Percentiles rank a stretch among this genome's conserved stretches.
These are phyloP conservation scores for Sorex fumeus DNA, from an alignment of 2,113 vertebrate species.

Conservation along the genomic window DNA sequence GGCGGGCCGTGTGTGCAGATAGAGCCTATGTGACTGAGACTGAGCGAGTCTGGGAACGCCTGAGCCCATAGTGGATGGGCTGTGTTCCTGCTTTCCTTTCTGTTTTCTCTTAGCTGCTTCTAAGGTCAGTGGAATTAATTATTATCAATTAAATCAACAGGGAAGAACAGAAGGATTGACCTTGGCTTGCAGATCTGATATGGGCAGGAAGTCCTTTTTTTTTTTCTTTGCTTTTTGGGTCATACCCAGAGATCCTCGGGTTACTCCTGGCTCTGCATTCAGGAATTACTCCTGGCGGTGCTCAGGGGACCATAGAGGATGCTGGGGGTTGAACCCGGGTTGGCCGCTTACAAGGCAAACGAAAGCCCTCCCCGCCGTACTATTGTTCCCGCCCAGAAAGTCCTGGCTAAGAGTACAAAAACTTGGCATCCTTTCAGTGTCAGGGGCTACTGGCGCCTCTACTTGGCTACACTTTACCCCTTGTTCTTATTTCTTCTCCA, in stretches of 20 bases:
- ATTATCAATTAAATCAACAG: background rate
- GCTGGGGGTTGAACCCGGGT: no score
- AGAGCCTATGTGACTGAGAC: background rate
- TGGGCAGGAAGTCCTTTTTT: background rate
- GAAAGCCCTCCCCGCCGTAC: no score
- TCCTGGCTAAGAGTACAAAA: no score
- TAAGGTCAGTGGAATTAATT: background rate
- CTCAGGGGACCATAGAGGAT: no score
- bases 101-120: constrained; percentile 38
- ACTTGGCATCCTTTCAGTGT: background rate
- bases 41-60: background rate
- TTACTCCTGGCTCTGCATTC: no score
- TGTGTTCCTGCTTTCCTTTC: background rate
- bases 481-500: background rate
- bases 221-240: background rate
- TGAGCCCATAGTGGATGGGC: background rate
- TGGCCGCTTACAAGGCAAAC: no score
- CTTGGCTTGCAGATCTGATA: background rate
- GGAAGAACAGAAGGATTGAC: background rate
- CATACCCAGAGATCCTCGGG: no score
- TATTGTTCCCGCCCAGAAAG: no score
- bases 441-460: background rate
- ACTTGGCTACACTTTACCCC: background rate
- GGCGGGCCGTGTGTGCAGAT: background rate
- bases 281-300: no score